These are phyloP conservation scores for Drosophila kurseongensis DNA, from an alignment of 1,140 invertebrate species.

Conservation along the genomic window DNA sequence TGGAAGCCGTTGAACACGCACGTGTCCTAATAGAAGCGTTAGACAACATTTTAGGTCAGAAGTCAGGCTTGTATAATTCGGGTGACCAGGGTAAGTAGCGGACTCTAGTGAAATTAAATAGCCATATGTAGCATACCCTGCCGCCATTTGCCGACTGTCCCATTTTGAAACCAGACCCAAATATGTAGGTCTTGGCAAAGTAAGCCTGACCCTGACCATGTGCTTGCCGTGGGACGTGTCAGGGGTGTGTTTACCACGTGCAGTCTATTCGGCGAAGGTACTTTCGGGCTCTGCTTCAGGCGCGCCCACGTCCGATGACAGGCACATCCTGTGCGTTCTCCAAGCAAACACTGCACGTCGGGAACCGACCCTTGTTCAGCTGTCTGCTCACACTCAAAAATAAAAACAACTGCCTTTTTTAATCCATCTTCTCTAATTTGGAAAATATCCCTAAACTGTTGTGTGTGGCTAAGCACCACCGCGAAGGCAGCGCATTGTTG, in stretches of 20 bases:
- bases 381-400: constrained; percentile 14
- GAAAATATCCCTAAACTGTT: constrained; percentile 5
- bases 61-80: neutral
- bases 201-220: constrained; percentile 12
- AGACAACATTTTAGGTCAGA: constrained; percentile 12
- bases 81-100: constrained; percentile 1
- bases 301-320: constrained; percentile 30
- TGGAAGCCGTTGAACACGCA: constrained; percentile 7
- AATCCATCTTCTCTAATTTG: constrained; percentile 3
- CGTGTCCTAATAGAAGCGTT: constrained; percentile 5
- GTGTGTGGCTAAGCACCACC: constrained; percentile 1
- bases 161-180: constrained; percentile 15
- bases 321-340: constrained; percentile 29
- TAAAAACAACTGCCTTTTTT: neutral
- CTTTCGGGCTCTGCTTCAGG: neutral
- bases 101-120: constrained; percentile 5
- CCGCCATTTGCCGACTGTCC: constrained; percentile 4
- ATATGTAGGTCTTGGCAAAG: constrained; percentile 1
- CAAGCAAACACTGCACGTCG: constrained; percentile 14
- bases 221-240: constrained; percentile 5
- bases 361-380: neutral
- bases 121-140: neutral
- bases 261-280: constrained; percentile 12
- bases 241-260: constrained; percentile 36
- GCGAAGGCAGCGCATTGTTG: neutral